phyloP scores from a whole-genome alignment of 1,140 invertebrate species.

The Bactericera cockerelli region DNA sequence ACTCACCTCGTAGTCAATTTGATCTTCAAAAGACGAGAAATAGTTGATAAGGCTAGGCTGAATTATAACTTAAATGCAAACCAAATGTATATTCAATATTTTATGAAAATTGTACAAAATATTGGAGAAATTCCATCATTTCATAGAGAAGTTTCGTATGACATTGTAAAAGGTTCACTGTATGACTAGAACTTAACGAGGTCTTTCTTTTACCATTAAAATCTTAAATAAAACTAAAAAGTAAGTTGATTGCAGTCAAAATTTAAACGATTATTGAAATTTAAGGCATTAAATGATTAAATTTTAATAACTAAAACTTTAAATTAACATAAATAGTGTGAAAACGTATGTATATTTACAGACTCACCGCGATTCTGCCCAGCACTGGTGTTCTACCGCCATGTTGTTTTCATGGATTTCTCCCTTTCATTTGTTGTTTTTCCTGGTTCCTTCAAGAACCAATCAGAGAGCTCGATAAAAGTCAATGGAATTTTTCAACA shows the following conservation, averaged over 20 bases:
- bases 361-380: conserved; percentile 75
- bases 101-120: background rate
- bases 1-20: too few species aligned
- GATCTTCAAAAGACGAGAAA: too few species aligned
- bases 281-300: conserved; percentile 9
- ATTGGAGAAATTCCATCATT: background rate
- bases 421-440: conserved; percentile 2
- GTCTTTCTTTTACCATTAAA: background rate
- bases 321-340: background rate
- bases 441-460: background rate
- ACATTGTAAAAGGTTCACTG: conserved; percentile 6
- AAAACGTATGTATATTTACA: conserved; percentile 22
- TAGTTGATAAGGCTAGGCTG: too few species aligned
- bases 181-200: conserved; percentile 8
- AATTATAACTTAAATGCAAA: too few species aligned
- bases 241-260: conserved; percentile 7
- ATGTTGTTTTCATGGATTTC: conserved; percentile 51
- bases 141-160: background rate
- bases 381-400: conserved; percentile 88
- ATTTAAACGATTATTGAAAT: conserved; percentile 8
- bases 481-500: too few species aligned
- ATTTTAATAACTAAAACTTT: conserved; percentile 15
- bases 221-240: background rate
- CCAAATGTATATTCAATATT: too few species aligned
- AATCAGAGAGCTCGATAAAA: background rate